These are phyloP conservation scores for Geococcyx californianus DNA, from an alignment of 2,113 vertebrate species.

Conservation along the genomic window DNA sequence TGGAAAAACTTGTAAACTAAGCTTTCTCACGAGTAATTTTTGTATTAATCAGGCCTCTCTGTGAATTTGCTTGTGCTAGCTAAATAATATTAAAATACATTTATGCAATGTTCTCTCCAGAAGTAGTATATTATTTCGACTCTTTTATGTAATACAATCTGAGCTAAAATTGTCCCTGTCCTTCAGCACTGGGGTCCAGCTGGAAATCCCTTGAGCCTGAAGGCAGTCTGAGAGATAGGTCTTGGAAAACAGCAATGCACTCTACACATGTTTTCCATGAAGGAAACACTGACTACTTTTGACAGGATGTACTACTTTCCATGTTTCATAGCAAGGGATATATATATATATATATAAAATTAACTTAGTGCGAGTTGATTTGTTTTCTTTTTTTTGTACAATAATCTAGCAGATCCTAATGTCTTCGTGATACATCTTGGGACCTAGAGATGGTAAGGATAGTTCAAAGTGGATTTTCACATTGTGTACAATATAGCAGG, in stretches of 20 bases:
- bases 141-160: rapidly evolving
- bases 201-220: background rate
- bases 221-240: background rate
- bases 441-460: background rate
- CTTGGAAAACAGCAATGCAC: rapidly evolving
- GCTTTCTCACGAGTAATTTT: rapidly evolving
- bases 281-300: background rate
- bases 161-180: background rate
- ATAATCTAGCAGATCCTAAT: background rate
- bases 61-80: background rate
- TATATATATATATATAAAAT: too few relatives aligned
- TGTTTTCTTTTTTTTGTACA: background rate
- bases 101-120: background rate
- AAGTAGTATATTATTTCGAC: background rate
- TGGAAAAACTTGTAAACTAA: background rate
- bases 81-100: background rate
- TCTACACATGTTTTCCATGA: rapidly evolving
- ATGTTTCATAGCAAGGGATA: background rate
- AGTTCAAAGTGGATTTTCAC: background rate
- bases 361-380: background rate
- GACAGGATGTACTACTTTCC: background rate
- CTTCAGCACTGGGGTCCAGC: background rate
- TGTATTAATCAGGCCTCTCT: background rate
- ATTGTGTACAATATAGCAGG: rapidly evolving
- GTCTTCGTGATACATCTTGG: background rate